A percentile compares a stretch with the other conserved stretches of the same genome.
Evolutionary conservation across 2,797 vertebrate genomes (phyloP).

Genomic region (Bufotes viridis): DNA sequence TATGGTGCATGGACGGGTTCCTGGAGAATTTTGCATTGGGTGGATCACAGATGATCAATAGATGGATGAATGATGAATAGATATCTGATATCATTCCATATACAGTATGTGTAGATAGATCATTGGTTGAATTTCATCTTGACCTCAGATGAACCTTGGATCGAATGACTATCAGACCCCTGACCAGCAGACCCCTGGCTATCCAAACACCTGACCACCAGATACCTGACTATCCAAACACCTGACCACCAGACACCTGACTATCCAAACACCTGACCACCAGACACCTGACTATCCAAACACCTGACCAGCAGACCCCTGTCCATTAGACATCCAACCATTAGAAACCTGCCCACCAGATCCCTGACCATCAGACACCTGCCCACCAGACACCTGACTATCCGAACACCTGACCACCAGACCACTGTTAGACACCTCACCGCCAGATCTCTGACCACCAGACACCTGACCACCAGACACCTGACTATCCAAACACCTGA

Average conservation of each 20-base stretch:
- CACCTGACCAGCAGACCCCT: not conserved
- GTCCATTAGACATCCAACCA: not conserved
- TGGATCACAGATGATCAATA: too few relatives aligned
- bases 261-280: not conserved
- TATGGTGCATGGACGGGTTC: too few relatives aligned
- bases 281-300: not conserved
- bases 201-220: not conserved
- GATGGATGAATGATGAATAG: too few relatives aligned
- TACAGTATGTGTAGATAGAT: too few relatives aligned
- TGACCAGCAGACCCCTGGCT: not conserved
- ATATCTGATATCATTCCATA: too few relatives aligned
- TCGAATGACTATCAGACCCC: not conserved
- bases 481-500: not conserved
- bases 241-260: not conserved
- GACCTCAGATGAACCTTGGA: too few relatives aligned
- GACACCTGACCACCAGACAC: not conserved
- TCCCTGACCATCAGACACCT: not conserved
- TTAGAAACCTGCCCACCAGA: not conserved
- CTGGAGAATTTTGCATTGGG: too few relatives aligned
- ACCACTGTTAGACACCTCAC: not conserved
- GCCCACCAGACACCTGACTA: not conserved
- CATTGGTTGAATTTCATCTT: too few relatives aligned
- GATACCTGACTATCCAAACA: not conserved
- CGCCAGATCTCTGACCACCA: not conserved
- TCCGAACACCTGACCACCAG: not conserved